Conservation (phyloP, 2,113 vertebrate species). For the Neotoma lepida region DNA sequence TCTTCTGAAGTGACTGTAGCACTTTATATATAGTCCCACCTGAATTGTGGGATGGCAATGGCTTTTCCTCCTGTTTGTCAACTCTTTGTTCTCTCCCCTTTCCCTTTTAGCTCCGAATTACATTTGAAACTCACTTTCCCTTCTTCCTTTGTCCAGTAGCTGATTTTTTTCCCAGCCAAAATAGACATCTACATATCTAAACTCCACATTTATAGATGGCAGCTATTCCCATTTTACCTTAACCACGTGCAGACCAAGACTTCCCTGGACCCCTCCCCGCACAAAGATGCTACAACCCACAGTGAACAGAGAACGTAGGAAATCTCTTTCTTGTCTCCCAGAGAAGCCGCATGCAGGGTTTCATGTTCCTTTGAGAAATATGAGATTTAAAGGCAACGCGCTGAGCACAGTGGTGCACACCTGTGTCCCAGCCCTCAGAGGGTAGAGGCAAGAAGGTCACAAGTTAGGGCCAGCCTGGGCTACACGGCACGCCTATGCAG, state of each 20-base stretch:
- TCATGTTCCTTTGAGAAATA: background rate
- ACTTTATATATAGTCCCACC: background rate
- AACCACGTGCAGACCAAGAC: background rate
- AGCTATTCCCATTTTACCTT: background rate
- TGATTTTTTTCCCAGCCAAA: background rate
- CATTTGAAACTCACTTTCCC: background rate
- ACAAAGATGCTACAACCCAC: background rate
- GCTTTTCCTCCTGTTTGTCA: background rate
- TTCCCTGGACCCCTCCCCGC: background rate
- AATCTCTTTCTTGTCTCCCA: background rate
- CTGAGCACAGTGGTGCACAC: background rate
- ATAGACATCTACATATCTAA: background rate
- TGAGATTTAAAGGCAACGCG: background rate
- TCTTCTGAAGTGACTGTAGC: background rate
- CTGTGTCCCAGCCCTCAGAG: background rate
- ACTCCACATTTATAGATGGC: background rate
- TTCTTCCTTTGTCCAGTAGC: background rate
- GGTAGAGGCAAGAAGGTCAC: background rate
- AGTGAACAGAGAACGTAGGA: background rate
- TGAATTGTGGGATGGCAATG: fast-evolving
- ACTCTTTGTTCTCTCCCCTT: background rate
- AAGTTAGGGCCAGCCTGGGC: background rate
- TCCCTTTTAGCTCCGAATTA: background rate
- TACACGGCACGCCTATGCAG: background rate
- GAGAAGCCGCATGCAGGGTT: background rate